Conservation (phyloP, 2,113 vertebrate species). For the Proterorhinus semilunaris region DNA sequence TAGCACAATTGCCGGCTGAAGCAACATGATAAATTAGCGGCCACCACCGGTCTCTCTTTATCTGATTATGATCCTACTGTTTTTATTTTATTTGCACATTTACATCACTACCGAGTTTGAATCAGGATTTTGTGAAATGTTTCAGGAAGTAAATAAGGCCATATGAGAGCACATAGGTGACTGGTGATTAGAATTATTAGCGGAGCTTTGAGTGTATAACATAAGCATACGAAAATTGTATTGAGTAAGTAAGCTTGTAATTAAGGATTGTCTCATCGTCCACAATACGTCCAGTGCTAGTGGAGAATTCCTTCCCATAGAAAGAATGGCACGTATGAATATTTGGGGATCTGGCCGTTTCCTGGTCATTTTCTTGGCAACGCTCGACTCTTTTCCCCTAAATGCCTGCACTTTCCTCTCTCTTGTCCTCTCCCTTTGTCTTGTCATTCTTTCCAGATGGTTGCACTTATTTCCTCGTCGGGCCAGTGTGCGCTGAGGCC, state of each 20-base stretch:
- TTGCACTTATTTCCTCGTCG: conserved; percentile 14
- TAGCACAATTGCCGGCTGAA: conserved; percentile 1
- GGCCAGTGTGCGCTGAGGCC: neutral
- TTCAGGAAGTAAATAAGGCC: too few species aligned
- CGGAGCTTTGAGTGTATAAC: too few species aligned
- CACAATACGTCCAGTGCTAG: too few species aligned
- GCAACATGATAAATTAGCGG: conserved; percentile 1
- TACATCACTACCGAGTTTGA: neutral
- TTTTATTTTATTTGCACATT: conserved; percentile 4
- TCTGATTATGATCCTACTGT: conserved; percentile 7
- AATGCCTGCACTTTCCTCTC: conserved; percentile 9
- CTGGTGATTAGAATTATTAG: neutral
- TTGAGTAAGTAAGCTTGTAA: too few species aligned
- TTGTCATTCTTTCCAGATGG: neutral
- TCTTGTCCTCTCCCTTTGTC: conserved; percentile 1
- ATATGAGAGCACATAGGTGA: neutral
- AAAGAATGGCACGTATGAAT: neutral
- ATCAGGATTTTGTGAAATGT: neutral
- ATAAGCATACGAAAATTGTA: too few species aligned
- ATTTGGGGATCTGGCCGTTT: neutral
- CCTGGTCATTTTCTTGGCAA: conserved; percentile 6
- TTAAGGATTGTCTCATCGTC: too few species aligned
- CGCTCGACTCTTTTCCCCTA: conserved; percentile 20
- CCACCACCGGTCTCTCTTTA: neutral
- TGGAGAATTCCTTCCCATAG: too few species aligned